These are phyloP conservation scores for Platysteira castanea DNA, from an alignment of 2,113 vertebrate species.

Conservation along the genomic window DNA sequence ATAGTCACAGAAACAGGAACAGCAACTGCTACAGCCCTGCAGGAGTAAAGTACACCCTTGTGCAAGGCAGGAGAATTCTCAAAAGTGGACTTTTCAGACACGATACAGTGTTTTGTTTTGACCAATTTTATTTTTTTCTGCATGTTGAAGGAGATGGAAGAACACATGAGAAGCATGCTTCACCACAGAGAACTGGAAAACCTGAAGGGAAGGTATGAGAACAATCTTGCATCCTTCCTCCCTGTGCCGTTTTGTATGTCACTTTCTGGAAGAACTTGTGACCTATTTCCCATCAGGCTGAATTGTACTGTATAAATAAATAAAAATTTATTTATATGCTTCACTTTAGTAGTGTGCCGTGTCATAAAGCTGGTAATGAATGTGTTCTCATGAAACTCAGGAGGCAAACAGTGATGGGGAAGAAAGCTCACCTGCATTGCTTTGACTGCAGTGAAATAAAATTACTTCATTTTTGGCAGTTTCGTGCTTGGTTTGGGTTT, in stretches of 20 bases:
- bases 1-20: background rate
- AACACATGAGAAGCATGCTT: constrained; percentile 97
- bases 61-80: background rate
- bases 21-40: background rate
- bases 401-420: background rate
- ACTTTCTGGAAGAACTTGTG: background rate
- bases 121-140: constrained; percentile 32
- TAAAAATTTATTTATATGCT: background rate
- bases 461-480: background rate
- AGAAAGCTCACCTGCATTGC: background rate
- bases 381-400: background rate
- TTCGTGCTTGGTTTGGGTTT: background rate
- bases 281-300: background rate
- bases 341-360: background rate
- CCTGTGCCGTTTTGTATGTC: background rate
- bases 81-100: background rate
- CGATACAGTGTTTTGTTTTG: background rate
- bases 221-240: background rate
- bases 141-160: constrained; percentile 88
- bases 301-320: background rate
- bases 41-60: background rate
- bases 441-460: background rate
- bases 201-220: constrained; percentile 90
- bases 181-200: constrained; percentile 98
- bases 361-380: background rate